Base-by-base conservation (phyloP, 2,888 invertebrate species). In the Drosophila greeni region DNA sequence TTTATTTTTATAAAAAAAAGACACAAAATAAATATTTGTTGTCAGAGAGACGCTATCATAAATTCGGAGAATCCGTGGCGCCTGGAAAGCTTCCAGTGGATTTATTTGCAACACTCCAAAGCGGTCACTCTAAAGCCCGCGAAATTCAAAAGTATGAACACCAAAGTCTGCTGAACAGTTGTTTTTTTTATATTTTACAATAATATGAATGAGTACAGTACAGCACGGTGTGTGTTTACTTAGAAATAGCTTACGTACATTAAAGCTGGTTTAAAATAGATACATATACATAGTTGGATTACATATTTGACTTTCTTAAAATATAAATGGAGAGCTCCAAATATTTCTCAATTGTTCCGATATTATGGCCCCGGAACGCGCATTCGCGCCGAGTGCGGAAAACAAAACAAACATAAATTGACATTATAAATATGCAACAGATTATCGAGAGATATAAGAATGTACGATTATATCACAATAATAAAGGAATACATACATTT, bases 391-490 rank as follows among this genome's bases (percentile, higher is more conserved):
- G 39, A 34, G 65, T 49, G 64, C 57, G 64, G 26, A 18, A 65
- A 45, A 45, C 16, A 70, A 75, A 26, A 66, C 66, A 75, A 26
- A 66, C 62, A 71, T 71, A 73, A 76, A 73, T 59, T 37, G 67
- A 72, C 67, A 72, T 66, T 75, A 80, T 81, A 84, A 84, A 83
- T 80, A 83, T 71, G 81, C 85, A 84, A 80, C 84, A 84, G 65
- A 83, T 75, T 82, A 84, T 72, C 65, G 66, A 70, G 74, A 80
- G 83, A 74, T 77, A 77, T 74, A 73, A 68, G 75, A 71, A 73
- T 84, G 66, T 83, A 83, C 75, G 80, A 84, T 79, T 85, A 86
- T 86, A 86, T 86, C 86, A 86, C 86, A 85, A 86, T 85, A 78
- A 85, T 79, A 82, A 85, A 85, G 85, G 85, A 85, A 85, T 86